phyloP scores from a whole-genome alignment of 2,888 invertebrate species.

The Fissipunctia ypsillon region DNA sequence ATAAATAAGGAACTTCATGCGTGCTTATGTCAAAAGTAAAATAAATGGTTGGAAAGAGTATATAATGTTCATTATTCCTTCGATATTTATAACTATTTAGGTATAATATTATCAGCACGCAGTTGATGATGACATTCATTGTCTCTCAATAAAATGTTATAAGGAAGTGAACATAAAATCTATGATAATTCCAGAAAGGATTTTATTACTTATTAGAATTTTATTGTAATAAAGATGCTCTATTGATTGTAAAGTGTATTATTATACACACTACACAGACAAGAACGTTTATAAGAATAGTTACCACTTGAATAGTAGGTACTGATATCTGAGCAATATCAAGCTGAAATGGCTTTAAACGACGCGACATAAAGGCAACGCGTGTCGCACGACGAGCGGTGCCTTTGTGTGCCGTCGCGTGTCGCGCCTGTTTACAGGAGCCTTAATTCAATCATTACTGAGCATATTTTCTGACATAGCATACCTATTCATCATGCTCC shows the following conservation, averaged over 20 bases:
- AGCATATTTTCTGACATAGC: too few relatives aligned
- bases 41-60: too few relatives aligned
- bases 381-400: too few relatives aligned
- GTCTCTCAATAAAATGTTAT: constrained; percentile 11
- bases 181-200: constrained; percentile 18
- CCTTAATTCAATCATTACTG: too few relatives aligned
- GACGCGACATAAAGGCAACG: too few relatives aligned
- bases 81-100: background rate
- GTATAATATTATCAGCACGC: background rate
- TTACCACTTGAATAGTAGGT: background rate
- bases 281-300: background rate
- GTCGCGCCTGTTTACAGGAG: too few relatives aligned
- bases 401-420: too few relatives aligned
- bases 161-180: constrained; percentile 24
- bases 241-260: background rate
- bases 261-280: background rate
- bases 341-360: too few relatives aligned
- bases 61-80: background rate
- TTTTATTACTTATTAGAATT: constrained; percentile 33
- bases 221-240: constrained; percentile 10
- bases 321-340: background rate
- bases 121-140: background rate
- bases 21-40: too few relatives aligned
- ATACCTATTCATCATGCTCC: too few relatives aligned
- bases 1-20: too few relatives aligned